Conservation (phyloP, 1,140 invertebrate genomes). For the Drosophila ananassae region DNA sequence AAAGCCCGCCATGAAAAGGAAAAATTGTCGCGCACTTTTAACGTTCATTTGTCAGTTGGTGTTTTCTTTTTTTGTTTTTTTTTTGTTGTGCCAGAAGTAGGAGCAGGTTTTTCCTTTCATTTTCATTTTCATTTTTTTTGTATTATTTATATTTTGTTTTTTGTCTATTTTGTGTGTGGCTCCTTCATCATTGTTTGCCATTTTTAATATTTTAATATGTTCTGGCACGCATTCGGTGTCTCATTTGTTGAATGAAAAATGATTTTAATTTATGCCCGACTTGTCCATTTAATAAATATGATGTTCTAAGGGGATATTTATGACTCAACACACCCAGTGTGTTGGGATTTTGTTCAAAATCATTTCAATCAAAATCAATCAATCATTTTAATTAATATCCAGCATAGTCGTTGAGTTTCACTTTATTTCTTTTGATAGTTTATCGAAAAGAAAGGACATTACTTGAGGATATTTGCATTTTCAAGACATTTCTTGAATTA, state of each 20-base stretch:
- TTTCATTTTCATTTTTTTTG: background rate
- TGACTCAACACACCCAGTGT: no score
- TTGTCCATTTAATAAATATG: conserved; percentile 46
- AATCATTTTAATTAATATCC: background rate
- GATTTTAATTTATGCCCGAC: conserved; percentile 56
- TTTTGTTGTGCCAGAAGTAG: background rate
- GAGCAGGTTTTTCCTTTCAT: background rate
- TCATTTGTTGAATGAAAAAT: conserved; percentile 71
- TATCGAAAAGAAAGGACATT: no score
- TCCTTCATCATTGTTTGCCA: conserved; percentile 25
- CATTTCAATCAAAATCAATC: background rate
- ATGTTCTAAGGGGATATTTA: background rate
- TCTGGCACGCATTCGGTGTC: conserved; percentile 56
- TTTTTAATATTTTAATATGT: conserved; percentile 76
- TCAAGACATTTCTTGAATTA: background rate
- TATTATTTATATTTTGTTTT: background rate
- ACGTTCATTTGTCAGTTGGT: conserved; percentile 71
- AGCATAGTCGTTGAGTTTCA: no score
- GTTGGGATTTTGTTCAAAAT: background rate
- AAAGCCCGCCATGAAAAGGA: conserved; percentile 44
- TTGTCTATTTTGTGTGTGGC: background rate
- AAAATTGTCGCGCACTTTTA: conserved; percentile 49
- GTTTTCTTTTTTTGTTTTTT: background rate
- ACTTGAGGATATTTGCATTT: no score
- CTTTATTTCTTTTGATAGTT: no score